Evolutionary conservation across 2,113 vertebrate genomes (phyloP).

Genomic region (Carassius auratus): DNA sequence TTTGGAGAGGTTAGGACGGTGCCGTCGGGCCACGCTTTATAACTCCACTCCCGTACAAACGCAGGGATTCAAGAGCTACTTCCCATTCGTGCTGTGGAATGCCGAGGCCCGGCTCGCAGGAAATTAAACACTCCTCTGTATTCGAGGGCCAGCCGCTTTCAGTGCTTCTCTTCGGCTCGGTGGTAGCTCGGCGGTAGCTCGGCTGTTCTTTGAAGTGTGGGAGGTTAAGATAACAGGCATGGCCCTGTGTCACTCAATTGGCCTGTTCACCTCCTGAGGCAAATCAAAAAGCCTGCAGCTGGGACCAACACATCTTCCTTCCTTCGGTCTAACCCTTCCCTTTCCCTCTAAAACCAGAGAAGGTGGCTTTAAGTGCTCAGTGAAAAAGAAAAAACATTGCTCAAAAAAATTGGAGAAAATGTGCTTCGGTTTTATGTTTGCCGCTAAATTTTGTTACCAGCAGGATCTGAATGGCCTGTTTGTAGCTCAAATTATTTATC

Average conservation of each 20-base stretch:
- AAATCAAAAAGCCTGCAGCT: slow-evolving; percentile 78
- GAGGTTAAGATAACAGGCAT: slow-evolving; percentile 84
- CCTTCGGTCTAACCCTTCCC: slow-evolving; percentile 44
- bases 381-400: slow-evolving; percentile 64
- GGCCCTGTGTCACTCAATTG: slow-evolving; percentile 71
- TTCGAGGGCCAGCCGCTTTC: slow-evolving; percentile 65
- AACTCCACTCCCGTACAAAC: slow-evolving; percentile 73
- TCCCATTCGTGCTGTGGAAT: slow-evolving; percentile 79
- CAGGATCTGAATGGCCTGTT: background rate
- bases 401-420: slow-evolving; percentile 51
- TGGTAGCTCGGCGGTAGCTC: slow-evolving; percentile 41
- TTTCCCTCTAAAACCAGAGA: slow-evolving; percentile 45
- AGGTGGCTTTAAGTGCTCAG: slow-evolving; percentile 40
- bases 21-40: slow-evolving; percentile 37
- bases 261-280: slow-evolving; percentile 69
- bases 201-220: slow-evolving; percentile 80
- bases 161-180: background rate
- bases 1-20: slow-evolving; percentile 72
- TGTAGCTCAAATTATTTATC: background rate
- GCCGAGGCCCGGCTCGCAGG: slow-evolving; percentile 73
- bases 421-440: background rate
- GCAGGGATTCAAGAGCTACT: slow-evolving; percentile 81
- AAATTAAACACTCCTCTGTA: slow-evolving; percentile 86
- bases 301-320: slow-evolving; percentile 64
- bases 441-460: background rate